These are phyloP conservation scores for Halocynthia roretzi DNA, from an alignment of 23 tunicate species.

Conservation along the genomic window DNA sequence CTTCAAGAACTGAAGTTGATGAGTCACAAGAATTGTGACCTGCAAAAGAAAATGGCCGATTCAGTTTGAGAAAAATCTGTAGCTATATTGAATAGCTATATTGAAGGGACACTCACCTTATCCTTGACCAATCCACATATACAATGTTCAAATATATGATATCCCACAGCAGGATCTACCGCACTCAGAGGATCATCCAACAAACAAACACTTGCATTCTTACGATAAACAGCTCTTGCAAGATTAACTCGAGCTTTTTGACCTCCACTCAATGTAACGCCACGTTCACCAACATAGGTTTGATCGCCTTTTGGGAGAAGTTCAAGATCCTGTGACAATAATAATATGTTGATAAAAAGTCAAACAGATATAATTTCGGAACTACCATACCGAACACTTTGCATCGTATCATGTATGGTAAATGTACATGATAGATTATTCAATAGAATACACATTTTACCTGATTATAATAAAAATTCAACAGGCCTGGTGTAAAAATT, in stretches of 20 bases:
- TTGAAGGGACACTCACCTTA: slow-evolving; percentile 35
- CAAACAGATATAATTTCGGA: too few species aligned
- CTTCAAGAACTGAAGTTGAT: slow-evolving; percentile 69
- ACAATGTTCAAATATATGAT: slow-evolving; percentile 62
- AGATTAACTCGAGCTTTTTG: slow-evolving; percentile 94
- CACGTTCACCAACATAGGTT: slow-evolving; percentile 89
- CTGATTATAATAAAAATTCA: too few species aligned
- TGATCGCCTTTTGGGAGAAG: slow-evolving; percentile 61
- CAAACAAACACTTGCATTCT: slow-evolving; percentile 35
- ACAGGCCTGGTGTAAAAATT: too few species aligned
- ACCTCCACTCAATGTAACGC: slow-evolving; percentile 93
- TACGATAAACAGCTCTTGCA: slow-evolving; percentile 79
- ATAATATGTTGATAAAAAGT: neutral
- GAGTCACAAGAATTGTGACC: slow-evolving; percentile 84
- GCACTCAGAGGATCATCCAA: slow-evolving; percentile 97
- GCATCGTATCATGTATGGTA: too few species aligned
- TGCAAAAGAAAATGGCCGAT: slow-evolving; percentile 20
- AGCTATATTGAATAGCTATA: too few species aligned
- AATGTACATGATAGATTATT: too few species aligned
- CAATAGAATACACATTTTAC: too few species aligned
- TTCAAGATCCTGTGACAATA: slow-evolving; percentile 49
- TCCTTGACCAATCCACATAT: slow-evolving; percentile 59
- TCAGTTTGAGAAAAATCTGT: neutral
- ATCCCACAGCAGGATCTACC: slow-evolving; percentile 78
- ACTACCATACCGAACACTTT: too few species aligned